Conservation (phyloP, 2,797 vertebrate species). For the Buphagus erythrorhynchus region DNA sequence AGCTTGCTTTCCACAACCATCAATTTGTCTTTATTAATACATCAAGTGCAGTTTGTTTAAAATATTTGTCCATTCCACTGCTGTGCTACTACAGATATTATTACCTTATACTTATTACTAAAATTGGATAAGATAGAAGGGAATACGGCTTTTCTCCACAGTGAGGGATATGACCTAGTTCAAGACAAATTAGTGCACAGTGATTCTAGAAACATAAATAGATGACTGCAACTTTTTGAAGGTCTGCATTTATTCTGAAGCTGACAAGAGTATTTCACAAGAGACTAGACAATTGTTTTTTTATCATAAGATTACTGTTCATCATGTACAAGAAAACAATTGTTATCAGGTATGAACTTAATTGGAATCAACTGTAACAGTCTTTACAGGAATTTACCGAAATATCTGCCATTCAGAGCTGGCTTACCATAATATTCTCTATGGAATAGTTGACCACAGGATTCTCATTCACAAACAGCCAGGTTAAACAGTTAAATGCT, state of each 20-base stretch:
- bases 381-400: conserved; percentile 79
- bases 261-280: conserved; percentile 49
- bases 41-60: conserved; percentile 45
- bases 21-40: conserved; percentile 61
- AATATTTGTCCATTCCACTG: conserved; percentile 32
- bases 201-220: conserved; percentile 49
- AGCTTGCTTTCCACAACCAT: conserved; percentile 45
- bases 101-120: conserved; percentile 22
- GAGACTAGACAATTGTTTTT: conserved; percentile 58
- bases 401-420: conserved; percentile 80
- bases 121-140: conserved; percentile 44
- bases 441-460: conserved; percentile 90
- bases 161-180: conserved; percentile 39
- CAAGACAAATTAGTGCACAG: conserved; percentile 56
- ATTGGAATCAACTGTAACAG: conserved; percentile 80
- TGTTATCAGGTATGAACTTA: conserved; percentile 75
- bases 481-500: conserved; percentile 99
- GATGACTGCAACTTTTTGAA: conserved; percentile 28
- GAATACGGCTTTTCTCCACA: background rate
- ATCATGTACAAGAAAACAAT: conserved; percentile 75
- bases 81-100: background rate
- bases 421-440: conserved; percentile 89
- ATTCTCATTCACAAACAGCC: conserved; percentile 92
- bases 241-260: conserved; percentile 67
- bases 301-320: conserved; percentile 63